Conservation (phyloP, 1,140 invertebrate genomes). For the Rhynchophorus ferrugineus region DNA sequence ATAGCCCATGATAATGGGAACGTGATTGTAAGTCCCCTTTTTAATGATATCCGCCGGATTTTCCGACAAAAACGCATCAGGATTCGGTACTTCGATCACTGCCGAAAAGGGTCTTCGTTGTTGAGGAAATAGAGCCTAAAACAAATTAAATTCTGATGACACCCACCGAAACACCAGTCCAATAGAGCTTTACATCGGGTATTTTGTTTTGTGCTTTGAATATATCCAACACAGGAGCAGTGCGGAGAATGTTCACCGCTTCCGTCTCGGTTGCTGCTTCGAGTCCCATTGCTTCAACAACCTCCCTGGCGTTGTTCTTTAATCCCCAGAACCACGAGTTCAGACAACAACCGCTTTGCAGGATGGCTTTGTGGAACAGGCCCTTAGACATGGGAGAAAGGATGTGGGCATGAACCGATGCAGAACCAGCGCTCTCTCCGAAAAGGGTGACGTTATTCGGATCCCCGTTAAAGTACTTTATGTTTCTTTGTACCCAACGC, state of each 20-base stretch:
- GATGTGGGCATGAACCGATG: conserved; percentile 45
- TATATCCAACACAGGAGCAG: conserved; percentile 4
- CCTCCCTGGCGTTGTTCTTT: conserved; percentile 7
- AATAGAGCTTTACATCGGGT: too few relatives aligned
- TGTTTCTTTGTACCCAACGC: conserved; percentile 55
- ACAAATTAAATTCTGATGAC: neutral
- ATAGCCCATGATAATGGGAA: conserved; percentile 48
- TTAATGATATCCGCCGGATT: conserved; percentile 41
- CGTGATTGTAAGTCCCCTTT: conserved; percentile 36
- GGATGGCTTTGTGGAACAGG: conserved; percentile 51
- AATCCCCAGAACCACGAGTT: conserved; percentile 42
- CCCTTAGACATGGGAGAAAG: conserved; percentile 51
- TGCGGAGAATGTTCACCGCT: conserved; percentile 13
- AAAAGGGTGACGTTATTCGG: conserved; percentile 53
- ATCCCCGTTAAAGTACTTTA: conserved; percentile 51
- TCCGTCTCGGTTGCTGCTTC: conserved; percentile 3
- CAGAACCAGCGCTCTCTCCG: conserved; percentile 51
- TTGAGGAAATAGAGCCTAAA: conserved; percentile 9
- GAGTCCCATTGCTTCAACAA: conserved; percentile 3
- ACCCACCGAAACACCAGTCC: too few relatives aligned
- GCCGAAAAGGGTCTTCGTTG: conserved; percentile 40
- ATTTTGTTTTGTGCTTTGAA: conserved; percentile 15
- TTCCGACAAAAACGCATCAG: conserved; percentile 42
- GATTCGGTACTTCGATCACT: conserved; percentile 39
- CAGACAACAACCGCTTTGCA: conserved; percentile 53